Conservation (phyloP, 2,113 vertebrate species). For the Xenus cinereus region DNA sequence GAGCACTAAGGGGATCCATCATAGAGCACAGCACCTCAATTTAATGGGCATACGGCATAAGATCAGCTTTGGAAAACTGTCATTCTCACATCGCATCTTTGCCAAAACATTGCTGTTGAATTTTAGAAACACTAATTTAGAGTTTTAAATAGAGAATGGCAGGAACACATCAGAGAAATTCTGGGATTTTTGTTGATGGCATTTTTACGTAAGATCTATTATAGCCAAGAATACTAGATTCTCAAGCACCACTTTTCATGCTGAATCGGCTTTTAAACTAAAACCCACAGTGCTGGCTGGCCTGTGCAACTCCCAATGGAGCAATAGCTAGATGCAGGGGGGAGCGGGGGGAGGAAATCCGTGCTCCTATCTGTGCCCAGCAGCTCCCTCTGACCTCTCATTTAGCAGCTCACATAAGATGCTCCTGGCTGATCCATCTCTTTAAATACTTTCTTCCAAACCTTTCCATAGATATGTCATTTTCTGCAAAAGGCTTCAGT, state of each 20-base stretch:
- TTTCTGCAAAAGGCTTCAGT: neutral
- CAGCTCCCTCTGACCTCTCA: neutral
- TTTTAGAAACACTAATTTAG: neutral
- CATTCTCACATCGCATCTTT: neutral
- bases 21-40: neutral
- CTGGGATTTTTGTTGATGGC: neutral
- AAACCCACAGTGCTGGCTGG: fast-evolving
- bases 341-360: too few relatives aligned
- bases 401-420: neutral
- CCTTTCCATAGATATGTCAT: neutral
- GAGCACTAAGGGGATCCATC: neutral
- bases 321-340: neutral
- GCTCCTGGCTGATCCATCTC: neutral
- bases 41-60: neutral
- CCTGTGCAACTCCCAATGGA: neutral
- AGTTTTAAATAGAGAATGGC: neutral
- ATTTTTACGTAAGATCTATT: neutral
- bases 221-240: neutral
- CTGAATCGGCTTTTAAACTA: neutral
- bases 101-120: neutral
- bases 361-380: neutral
- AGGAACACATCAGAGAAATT: neutral
- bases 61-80: neutral
- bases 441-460: neutral
- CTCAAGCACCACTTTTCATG: neutral